phyloP scores from a whole-genome alignment of 2,888 invertebrate species.

The Dryocosmus kuriphilus region DNA sequence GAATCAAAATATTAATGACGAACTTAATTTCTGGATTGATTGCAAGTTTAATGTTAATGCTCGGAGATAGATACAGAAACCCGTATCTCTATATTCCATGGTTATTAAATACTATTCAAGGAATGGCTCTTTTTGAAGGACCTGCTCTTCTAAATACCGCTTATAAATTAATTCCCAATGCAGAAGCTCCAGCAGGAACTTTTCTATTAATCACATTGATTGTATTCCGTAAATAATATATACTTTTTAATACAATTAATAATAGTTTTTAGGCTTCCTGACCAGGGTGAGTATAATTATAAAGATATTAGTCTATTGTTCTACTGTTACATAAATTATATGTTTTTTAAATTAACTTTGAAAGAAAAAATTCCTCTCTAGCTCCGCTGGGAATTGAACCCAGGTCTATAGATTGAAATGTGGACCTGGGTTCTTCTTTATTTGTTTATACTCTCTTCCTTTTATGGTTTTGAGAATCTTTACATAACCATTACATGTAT shows the following conservation, averaged over 20 bases:
- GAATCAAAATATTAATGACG: slow-evolving; percentile 60
- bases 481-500: too few relatives aligned
- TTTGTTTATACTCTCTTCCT: too few relatives aligned
- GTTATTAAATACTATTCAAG: slow-evolving; percentile 66
- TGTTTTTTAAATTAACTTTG: too few relatives aligned
- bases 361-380: too few relatives aligned
- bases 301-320: too few relatives aligned
- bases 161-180: slow-evolving; percentile 58
- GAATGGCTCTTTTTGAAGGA: slow-evolving; percentile 64
- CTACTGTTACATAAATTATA: too few relatives aligned
- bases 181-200: slow-evolving; percentile 58
- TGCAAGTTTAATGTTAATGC: slow-evolving; percentile 62
- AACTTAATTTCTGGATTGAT: slow-evolving; percentile 62
- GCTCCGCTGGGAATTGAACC: too few relatives aligned
- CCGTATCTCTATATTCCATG: slow-evolving; percentile 69
- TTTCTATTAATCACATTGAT: slow-evolving; percentile 62
- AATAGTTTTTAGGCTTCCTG: too few relatives aligned
- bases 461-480: too few relatives aligned
- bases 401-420: too few relatives aligned
- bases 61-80: slow-evolving; percentile 60
- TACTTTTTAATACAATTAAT: background rate
- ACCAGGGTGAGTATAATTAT: too few relatives aligned
- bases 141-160: slow-evolving; percentile 62
- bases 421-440: too few relatives aligned
- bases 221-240: slow-evolving; percentile 61